A percentile compares a stretch with the other conserved stretches of the same genome.
phyloP scores from a whole-genome alignment of 2,113 vertebrate species.

The Eulemur macaco region DNA sequence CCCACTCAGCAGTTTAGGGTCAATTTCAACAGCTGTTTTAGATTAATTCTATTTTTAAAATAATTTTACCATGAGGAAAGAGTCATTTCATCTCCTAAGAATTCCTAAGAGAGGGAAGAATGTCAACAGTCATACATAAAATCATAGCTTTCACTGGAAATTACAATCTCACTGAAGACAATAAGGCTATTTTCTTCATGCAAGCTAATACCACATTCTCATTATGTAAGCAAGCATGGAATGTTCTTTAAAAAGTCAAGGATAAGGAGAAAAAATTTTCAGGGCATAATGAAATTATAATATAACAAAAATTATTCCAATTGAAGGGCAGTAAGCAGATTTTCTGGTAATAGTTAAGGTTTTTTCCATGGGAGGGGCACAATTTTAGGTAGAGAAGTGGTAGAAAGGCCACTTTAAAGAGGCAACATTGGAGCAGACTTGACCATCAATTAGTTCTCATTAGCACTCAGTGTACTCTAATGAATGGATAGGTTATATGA shows the following conservation, averaged over 20 bases:
- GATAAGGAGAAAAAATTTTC: neutral
- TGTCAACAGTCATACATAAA: conserved; percentile 8
- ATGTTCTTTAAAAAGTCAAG: neutral
- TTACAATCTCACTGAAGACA: conserved; percentile 23
- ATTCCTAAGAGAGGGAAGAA: conserved; percentile 52
- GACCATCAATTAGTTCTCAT: neutral
- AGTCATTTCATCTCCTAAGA: conserved; percentile 17
- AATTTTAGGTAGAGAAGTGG: neutral
- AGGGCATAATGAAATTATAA: neutral
- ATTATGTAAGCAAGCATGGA: neutral
- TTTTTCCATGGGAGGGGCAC: neutral
- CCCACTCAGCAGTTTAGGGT: neutral
- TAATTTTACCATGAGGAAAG: conserved; percentile 60
- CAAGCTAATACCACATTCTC: neutral
- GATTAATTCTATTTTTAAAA: conserved; percentile 70
- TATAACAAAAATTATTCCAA: neutral
- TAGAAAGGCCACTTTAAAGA: neutral
- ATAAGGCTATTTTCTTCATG: neutral
- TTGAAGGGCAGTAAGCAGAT: neutral
- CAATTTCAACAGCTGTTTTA: conserved; percentile 71
- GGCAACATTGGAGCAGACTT: neutral
- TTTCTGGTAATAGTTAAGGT: neutral
- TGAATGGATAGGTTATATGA: neutral
- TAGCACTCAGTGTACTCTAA: neutral
- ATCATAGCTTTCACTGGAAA: conserved; percentile 32